Conservation (phyloP, 2,113 vertebrate species). For the Periophthalmodon schlosseri region DNA sequence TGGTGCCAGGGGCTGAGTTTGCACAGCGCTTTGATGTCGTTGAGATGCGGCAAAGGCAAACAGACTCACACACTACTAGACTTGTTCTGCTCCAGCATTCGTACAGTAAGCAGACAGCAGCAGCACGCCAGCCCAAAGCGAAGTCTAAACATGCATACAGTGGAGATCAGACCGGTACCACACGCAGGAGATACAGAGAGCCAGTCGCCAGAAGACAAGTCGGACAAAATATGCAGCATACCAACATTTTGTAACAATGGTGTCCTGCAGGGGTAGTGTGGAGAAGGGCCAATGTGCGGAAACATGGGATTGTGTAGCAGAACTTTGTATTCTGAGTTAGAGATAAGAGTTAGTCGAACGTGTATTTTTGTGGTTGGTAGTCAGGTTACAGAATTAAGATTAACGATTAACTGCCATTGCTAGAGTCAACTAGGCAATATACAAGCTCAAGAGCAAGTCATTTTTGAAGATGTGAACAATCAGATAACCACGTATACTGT, state of each 20-base stretch:
- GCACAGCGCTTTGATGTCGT: slow-evolving; percentile 78
- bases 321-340: neutral
- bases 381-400: too few species aligned
- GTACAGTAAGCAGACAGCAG: slow-evolving; percentile 50
- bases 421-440: neutral
- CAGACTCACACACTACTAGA: slow-evolving; percentile 38
- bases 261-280: neutral
- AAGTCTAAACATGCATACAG: slow-evolving; percentile 42
- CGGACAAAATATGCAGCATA: slow-evolving; percentile 4
- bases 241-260: slow-evolving; percentile 6
- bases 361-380: neutral
- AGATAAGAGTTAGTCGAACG: neutral
- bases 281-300: neutral
- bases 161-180: slow-evolving; percentile 36
- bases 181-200: slow-evolving; percentile 8
- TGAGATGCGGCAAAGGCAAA: slow-evolving; percentile 72
- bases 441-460: neutral
- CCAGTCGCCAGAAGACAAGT: slow-evolving; percentile 9
- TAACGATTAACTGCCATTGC: too few species aligned
- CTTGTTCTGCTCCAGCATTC: slow-evolving; percentile 33
- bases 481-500: too few species aligned
- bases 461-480: too few species aligned
- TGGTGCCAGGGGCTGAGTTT: slow-evolving; percentile 77
- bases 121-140: slow-evolving; percentile 11
- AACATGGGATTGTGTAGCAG: neutral